Base-by-base conservation (phyloP, 2,888 invertebrate species). In the Agrotis exclamationis region DNA sequence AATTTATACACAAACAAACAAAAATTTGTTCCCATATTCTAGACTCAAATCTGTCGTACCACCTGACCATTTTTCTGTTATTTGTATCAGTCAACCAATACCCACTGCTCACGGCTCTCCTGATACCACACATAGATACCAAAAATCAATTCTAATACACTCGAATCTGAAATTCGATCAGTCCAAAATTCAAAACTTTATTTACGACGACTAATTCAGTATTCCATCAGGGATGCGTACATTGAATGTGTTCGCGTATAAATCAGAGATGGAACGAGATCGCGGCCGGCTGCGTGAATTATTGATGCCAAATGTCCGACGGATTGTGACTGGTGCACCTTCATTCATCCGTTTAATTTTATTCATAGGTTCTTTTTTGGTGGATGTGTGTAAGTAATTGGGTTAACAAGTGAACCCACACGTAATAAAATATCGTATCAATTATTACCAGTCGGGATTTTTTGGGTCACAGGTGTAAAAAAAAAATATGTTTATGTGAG, bases 231-330 rank as follows among this genome's bases (percentile, higher is more conserved):
- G 74, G 50, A 59, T 70, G 57, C 73, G 72, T 81, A 74, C 74
- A 74, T 73, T 76, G 73, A 75, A 80, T 82, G 80, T 74, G 63
- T 65, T 74, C 73, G 65, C 75, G 74, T 79, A 84, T 86, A 86
- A 87, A 87, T 87, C 86, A 84, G 76, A 67, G 80, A 69, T 76
- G 58, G 79, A 68, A 82, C 79, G 80, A 83, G 83, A 85, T 86
- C 76, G 72, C 70, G 80, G 76, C 69, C 62, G 51, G 62, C 63
- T 69, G 76, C 66, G 70, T 83, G 85, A 87, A 86, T 87, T 87
- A 87, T 87, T 86, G 83, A 85, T 79, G 69, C 18, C 80, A 82
- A 85, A 84, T 86, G 86, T 86, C 80, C 77, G 63, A 67, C 82
- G 77, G 76, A 82, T 87, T 85, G 84, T 86, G 85, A 86, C 80